Percentiles rank a stretch among this genome's conserved stretches.
These are phyloP conservation scores for Turdus rufiventris DNA, from an alignment of 2,113 vertebrate species.

Conservation along the genomic window DNA sequence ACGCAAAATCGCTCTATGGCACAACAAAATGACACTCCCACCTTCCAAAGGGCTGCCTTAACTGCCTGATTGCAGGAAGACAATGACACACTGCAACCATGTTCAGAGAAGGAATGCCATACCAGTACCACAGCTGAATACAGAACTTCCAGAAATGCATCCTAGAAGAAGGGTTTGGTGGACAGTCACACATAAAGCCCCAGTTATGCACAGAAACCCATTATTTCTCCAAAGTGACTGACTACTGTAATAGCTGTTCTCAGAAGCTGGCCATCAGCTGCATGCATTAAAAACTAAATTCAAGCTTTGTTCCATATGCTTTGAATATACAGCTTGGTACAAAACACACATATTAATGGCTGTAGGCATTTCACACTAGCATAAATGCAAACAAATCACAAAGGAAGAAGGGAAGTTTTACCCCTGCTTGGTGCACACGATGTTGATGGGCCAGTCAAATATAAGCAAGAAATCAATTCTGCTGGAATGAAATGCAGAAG, in stretches of 20 bases:
- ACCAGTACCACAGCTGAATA: not conserved
- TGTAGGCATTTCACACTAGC: not conserved
- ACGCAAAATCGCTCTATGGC: not conserved
- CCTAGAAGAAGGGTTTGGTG: not conserved
- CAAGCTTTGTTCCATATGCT: not conserved
- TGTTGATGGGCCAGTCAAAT: not conserved
- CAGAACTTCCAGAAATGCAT: not conserved
- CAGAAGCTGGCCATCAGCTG: not conserved
- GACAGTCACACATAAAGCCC: not conserved
- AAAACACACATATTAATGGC: not conserved
- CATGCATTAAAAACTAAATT: not conserved
- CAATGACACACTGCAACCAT: not conserved
- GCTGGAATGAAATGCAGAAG: not conserved
- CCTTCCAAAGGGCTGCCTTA: not conserved
- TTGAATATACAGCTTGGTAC: not conserved
- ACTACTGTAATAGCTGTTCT: not conserved
- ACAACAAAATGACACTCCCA: not conserved
- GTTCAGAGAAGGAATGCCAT: not conserved
- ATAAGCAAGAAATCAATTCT: not conserved
- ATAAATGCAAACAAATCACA: rapidly evolving
- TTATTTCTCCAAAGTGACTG: not conserved
- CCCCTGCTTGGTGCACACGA: not conserved
- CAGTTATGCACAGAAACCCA: rapidly evolving
- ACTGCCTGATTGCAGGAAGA: not conserved
- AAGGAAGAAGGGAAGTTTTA: not conserved